Evolutionary conservation across 2,888 invertebrate species (phyloP).

Genomic region (Trachelus tabidus): DNA sequence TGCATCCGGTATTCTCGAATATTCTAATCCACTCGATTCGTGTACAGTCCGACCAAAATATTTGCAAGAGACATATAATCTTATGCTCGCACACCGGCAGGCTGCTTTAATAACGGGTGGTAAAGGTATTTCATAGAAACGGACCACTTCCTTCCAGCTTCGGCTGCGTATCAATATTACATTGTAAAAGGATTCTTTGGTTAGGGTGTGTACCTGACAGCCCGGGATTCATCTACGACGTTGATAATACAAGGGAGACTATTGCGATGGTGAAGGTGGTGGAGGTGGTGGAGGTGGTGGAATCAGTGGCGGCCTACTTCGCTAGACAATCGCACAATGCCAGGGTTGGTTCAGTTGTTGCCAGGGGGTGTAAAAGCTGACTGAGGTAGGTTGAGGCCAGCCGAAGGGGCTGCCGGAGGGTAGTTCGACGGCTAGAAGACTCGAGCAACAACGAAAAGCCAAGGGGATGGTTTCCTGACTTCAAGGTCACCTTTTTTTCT

Average conservation of each 20-base stretch:
- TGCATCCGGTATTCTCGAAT: neutral
- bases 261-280: slow-evolving; percentile 18
- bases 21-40: neutral
- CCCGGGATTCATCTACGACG: neutral
- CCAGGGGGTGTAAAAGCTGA: slow-evolving; percentile 17
- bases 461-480: slow-evolving; percentile 30
- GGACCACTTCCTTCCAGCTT: neutral
- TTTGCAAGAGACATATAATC: neutral
- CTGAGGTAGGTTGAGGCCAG: slow-evolving; percentile 11
- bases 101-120: neutral
- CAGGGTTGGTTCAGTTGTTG: slow-evolving; percentile 22
- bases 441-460: slow-evolving; percentile 11
- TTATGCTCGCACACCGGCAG: too few species aligned
- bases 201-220: neutral
- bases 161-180: neutral
- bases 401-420: slow-evolving; percentile 6
- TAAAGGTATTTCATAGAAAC: neutral
- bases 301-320: slow-evolving; percentile 54
- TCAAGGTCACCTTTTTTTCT: slow-evolving; percentile 36
- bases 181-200: neutral
- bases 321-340: slow-evolving; percentile 51
- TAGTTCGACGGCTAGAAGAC: neutral
- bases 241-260: neutral
- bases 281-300: slow-evolving; percentile 39
- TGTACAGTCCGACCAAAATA: neutral